Percentiles rank a stretch among this genome's conserved stretches.
These are phyloP conservation scores for Barbus barbus DNA, from an alignment of 2,113 vertebrate species.

Conservation along the genomic window DNA sequence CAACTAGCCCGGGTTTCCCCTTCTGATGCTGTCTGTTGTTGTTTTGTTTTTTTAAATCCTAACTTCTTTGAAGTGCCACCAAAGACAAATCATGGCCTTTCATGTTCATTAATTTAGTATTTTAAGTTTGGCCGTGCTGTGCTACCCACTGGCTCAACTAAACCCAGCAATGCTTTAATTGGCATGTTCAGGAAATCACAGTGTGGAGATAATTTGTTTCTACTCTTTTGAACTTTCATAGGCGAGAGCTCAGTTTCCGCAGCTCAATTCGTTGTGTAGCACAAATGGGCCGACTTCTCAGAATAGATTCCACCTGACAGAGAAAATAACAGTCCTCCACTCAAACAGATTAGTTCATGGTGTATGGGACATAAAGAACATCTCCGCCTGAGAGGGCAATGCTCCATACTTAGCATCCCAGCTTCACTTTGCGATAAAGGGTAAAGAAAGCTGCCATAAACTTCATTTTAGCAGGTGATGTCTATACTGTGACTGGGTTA, in stretches of 20 bases:
- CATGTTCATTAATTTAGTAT: constrained; percentile 46
- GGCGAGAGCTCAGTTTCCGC: neutral
- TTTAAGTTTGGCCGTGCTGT: constrained; percentile 21
- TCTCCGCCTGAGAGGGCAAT: neutral
- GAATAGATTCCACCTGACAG: constrained; percentile 45
- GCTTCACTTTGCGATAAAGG: neutral
- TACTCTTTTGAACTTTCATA: constrained; percentile 33
- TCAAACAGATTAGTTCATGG: neutral
- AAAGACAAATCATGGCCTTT: constrained; percentile 31
- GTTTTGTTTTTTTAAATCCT: neutral
- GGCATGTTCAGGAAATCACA: constrained; percentile 46
- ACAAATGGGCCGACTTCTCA: neutral
- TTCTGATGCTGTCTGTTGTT: neutral
- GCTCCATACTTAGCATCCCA: neutral
- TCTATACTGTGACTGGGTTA: neutral
- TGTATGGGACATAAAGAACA: constrained; percentile 25
- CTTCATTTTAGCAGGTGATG: neutral
- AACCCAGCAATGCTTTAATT: constrained; percentile 48
- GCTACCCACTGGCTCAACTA: constrained; percentile 40
- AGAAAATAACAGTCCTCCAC: constrained; percentile 17
- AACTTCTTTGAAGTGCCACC: constrained; percentile 11
- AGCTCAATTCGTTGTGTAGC: neutral
- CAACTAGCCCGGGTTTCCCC: neutral
- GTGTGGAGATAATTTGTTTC: constrained; percentile 38
- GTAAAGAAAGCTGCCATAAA: neutral